phyloP scores from a whole-genome alignment of 1,140 invertebrate species.

The Tetramorium alpestre region DNA sequence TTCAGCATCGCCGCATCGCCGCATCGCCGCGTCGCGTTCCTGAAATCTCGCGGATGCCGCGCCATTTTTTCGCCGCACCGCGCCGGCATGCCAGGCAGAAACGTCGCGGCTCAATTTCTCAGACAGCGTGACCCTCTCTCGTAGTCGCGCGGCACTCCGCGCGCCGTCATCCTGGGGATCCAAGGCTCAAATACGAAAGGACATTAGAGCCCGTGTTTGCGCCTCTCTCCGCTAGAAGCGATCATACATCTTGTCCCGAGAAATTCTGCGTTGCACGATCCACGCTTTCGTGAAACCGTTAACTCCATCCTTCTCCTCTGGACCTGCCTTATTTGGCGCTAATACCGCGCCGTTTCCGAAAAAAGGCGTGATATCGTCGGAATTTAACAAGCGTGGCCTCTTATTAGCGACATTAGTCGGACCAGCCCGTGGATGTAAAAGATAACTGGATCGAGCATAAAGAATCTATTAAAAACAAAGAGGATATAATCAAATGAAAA shows the following conservation, averaged over 20 bases:
- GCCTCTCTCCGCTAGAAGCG: conserved; percentile 17
- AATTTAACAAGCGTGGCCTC: background rate
- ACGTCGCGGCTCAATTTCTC: conserved; percentile 19
- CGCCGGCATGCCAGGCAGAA: background rate
- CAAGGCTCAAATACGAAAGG: conserved; percentile 18
- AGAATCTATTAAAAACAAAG: background rate
- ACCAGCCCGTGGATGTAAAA: background rate
- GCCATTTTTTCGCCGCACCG: conserved; percentile 39
- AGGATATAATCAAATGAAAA: background rate
- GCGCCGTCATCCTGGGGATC: background rate
- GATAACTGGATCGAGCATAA: background rate
- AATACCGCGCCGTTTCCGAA: background rate
- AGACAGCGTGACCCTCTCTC: background rate
- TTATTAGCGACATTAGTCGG: background rate
- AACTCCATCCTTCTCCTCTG: background rate
- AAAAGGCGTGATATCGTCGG: background rate
- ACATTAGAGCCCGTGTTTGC: conserved; percentile 8
- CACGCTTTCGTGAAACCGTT: conserved; percentile 48
- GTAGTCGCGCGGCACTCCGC: background rate
- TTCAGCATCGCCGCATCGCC: conserved; percentile 54
- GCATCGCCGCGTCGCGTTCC: conserved; percentile 64
- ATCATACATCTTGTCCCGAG: conserved; percentile 41
- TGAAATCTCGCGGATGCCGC: conserved; percentile 68
- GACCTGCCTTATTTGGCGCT: conserved; percentile 11
- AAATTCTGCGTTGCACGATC: conserved; percentile 12